Evolutionary conservation across 2,797 vertebrate species (phyloP).

Genomic region (Lophotriccus pileatus): DNA sequence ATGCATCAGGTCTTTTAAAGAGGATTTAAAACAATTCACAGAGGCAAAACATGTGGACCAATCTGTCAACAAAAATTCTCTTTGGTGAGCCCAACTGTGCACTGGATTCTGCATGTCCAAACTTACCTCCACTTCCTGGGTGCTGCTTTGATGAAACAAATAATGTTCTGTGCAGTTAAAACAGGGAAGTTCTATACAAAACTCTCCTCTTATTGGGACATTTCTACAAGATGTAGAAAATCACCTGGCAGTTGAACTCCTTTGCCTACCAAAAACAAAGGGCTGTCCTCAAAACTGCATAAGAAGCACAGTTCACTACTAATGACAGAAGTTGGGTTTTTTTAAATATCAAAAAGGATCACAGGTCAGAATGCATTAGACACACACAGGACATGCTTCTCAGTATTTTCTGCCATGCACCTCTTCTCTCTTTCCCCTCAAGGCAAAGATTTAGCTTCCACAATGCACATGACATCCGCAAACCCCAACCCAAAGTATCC

Average conservation of each 20-base stretch:
- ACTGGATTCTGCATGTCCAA: background rate
- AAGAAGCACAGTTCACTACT: background rate
- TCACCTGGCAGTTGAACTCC: background rate
- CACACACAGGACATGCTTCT: background rate
- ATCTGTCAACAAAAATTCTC: background rate
- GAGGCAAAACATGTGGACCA: background rate
- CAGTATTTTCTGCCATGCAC: background rate
- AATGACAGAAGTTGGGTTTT: background rate
- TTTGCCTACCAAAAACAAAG: background rate
- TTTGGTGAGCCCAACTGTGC: background rate
- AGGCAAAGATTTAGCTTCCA: background rate
- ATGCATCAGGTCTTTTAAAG: background rate
- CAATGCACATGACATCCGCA: constrained; percentile 9
- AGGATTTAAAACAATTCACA: background rate
- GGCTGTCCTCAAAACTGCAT: background rate
- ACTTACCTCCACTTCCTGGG: background rate
- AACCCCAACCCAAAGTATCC: background rate
- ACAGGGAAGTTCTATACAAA: background rate
- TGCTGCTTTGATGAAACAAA: background rate
- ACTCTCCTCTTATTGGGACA: background rate
- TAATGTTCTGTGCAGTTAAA: background rate
- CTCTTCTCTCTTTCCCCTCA: background rate
- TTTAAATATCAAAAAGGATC: background rate
- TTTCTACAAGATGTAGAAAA: background rate
- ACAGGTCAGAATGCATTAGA: background rate